Conservation (phyloP, 1,140 invertebrate species). For the Drosophila erecta region DNA sequence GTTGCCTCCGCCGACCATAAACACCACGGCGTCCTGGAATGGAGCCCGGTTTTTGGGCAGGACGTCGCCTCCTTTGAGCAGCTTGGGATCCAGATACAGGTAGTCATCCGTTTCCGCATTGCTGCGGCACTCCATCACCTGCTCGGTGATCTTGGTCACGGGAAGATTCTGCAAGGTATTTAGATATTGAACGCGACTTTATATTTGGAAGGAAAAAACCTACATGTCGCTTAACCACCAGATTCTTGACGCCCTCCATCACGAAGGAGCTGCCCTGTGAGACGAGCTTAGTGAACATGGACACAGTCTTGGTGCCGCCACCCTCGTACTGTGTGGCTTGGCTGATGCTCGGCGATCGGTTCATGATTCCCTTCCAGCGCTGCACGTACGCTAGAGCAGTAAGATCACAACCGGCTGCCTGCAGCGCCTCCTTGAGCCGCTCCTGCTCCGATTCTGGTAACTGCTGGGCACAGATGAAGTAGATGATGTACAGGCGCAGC, state of each 20-base stretch:
- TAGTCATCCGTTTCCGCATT: conserved; percentile 93
- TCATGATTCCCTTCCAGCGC: conserved; percentile 90
- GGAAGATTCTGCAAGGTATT: conserved; percentile 90
- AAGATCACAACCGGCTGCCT: conserved; percentile 93
- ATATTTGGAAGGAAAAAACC: conserved; percentile 74
- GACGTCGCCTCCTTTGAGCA: conserved; percentile 90
- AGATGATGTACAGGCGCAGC: conserved; percentile 97
- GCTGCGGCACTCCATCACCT: conserved; percentile 94
- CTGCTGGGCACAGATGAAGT: conserved; percentile 93
- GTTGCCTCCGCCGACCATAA: conserved; percentile 98
- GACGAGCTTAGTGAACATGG: conserved; percentile 99
- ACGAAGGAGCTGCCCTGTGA: conserved; percentile 98
- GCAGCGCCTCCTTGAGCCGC: conserved; percentile 91
- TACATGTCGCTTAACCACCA: conserved; percentile 98
- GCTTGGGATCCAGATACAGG: conserved; percentile 96
- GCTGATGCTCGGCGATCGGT: conserved; percentile 67
- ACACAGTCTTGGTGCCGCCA: conserved; percentile 98
- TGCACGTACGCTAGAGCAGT: conserved; percentile 93
- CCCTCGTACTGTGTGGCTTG: conserved; percentile 92
- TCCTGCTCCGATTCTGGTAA: conserved; percentile 93
- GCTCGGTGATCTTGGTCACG: conserved; percentile 95
- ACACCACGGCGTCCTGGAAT: conserved; percentile 96
- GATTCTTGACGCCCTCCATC: conserved; percentile 99
- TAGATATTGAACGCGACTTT: background rate
- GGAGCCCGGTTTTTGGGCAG: conserved; percentile 88